Evolutionary conservation across 2,888 invertebrate genomes (phyloP).

Genomic region (Timema podura): DNA sequence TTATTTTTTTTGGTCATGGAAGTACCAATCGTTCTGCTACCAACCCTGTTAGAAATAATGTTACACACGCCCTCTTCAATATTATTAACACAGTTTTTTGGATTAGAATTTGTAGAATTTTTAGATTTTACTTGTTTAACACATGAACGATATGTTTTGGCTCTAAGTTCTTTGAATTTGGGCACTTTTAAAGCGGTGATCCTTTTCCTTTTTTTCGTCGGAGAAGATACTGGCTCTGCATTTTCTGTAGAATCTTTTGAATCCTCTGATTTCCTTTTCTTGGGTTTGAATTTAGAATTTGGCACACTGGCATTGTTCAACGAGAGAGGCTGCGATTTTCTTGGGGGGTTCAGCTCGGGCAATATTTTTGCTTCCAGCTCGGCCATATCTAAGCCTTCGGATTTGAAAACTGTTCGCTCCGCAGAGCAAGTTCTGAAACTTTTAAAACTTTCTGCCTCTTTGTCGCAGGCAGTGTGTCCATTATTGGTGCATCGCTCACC

Average conservation of each 20-base stretch:
- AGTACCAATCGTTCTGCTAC: too few species aligned
- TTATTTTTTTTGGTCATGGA: neutral
- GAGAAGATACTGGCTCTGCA: slow-evolving; percentile 20
- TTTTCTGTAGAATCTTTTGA: slow-evolving; percentile 23
- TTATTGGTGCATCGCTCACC: neutral
- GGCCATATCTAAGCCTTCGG: neutral
- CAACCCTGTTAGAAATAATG: too few species aligned
- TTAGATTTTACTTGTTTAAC: slow-evolving; percentile 16
- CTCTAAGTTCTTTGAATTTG: slow-evolving; percentile 9
- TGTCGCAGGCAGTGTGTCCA: slow-evolving; percentile 16
- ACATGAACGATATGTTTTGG: slow-evolving; percentile 24
- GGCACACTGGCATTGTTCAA: slow-evolving; percentile 23
- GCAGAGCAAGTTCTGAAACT: neutral
- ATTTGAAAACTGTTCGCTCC: slow-evolving; percentile 4
- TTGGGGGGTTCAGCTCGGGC: neutral
- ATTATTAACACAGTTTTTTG: slow-evolving; percentile 6
- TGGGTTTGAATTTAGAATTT: slow-evolving; percentile 20
- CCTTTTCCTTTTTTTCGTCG: slow-evolving; percentile 18
- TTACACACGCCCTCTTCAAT: too few species aligned
- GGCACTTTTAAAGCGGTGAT: slow-evolving; percentile 17
- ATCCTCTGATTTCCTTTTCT: slow-evolving; percentile 26
- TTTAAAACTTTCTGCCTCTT: slow-evolving; percentile 24
- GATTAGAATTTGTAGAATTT: neutral
- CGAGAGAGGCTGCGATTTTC: slow-evolving; percentile 24
- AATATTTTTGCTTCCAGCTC: neutral